Evolutionary conservation across 2,888 invertebrate species (phyloP).

Genomic region (Coecobrya sp.): DNA sequence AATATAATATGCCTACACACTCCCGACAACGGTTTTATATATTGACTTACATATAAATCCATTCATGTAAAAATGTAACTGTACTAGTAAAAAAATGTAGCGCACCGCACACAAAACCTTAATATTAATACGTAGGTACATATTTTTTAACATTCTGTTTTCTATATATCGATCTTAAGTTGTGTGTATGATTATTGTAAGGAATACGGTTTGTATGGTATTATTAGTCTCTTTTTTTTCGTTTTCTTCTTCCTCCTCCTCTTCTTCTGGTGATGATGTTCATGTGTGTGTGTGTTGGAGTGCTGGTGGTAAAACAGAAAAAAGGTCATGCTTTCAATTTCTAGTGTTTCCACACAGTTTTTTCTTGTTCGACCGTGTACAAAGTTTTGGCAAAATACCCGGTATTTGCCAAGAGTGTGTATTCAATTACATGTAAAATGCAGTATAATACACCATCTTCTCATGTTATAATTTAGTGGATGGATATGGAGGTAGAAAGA

Average conservation of each 20-base stretch:
- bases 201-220: background rate
- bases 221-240: background rate
- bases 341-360: background rate
- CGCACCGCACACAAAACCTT: background rate
- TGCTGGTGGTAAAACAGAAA: background rate
- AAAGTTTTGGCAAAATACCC: background rate
- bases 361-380: background rate
- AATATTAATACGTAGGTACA: background rate
- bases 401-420: background rate
- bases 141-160: conserved; percentile 22
- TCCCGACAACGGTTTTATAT: no score
- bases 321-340: conserved; percentile 44
- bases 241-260: background rate
- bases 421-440: background rate
- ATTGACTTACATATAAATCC: background rate
- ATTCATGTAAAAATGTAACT: background rate
- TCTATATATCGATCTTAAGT: conserved; percentile 22
- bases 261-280: conserved; percentile 15
- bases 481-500: background rate
- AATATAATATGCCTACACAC: background rate
- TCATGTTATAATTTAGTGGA: background rate
- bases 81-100: background rate
- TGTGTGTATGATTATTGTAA: background rate
- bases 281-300: no score
- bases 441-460: background rate